Percentiles rank a stretch among this genome's conserved stretches.
Evolutionary conservation across 2,888 invertebrate genomes (phyloP).

Genomic region (Megastigmus dorsalis): DNA sequence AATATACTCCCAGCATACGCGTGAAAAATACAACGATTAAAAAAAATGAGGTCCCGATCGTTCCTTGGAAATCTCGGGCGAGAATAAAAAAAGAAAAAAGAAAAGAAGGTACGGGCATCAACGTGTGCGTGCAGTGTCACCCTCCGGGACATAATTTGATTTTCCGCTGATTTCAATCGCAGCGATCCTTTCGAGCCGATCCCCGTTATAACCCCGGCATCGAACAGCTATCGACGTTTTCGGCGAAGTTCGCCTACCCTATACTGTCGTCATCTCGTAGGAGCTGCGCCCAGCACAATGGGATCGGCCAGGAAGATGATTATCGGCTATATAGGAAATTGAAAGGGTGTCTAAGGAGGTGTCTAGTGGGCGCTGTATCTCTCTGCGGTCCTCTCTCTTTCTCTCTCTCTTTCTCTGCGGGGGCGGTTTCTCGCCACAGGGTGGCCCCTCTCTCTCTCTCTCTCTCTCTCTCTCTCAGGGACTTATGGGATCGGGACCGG

Average conservation of each 20-base stretch:
- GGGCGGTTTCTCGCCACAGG: too few relatives aligned
- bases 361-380: slow-evolving; percentile 61
- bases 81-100: too few relatives aligned
- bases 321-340: slow-evolving; percentile 72
- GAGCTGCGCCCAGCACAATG: slow-evolving; percentile 35
- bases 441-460: slow-evolving; percentile 29
- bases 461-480: slow-evolving; percentile 50
- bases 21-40: too few relatives aligned
- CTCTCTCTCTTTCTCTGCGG: background rate
- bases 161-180: slow-evolving; percentile 35
- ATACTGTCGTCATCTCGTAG: too few relatives aligned
- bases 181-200: too few relatives aligned
- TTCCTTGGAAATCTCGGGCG: too few relatives aligned
- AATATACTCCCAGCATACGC: too few relatives aligned
- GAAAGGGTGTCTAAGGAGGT: slow-evolving; percentile 73
- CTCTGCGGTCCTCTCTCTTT: too few relatives aligned
- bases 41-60: too few relatives aligned
- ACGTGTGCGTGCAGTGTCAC: slow-evolving; percentile 28
- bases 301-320: slow-evolving; percentile 64
- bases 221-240: too few relatives aligned
- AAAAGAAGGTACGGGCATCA: background rate
- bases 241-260: background rate
- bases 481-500: slow-evolving; percentile 63
- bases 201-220: too few relatives aligned
- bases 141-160: background rate